Conservation (phyloP, 2,888 invertebrate genomes). For the Brenthis ino region DNA sequence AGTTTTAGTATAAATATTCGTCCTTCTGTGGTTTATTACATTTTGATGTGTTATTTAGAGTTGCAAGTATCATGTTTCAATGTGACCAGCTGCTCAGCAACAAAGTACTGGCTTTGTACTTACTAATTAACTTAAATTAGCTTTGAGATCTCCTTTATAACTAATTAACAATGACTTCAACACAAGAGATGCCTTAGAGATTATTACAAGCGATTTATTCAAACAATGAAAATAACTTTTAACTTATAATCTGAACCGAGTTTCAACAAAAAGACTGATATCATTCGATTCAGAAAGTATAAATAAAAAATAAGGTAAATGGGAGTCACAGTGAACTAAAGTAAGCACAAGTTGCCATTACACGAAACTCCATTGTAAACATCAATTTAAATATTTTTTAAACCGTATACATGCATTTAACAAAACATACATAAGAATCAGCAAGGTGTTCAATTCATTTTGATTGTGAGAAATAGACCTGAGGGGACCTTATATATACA, state of each 20-base stretch:
- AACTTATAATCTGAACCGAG: too few relatives aligned
- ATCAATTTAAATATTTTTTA: neutral
- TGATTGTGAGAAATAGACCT: too few relatives aligned
- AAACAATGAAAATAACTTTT: neutral
- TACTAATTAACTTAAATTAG: constrained; percentile 51
- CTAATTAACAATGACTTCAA: constrained; percentile 46
- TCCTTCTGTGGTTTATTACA: too few relatives aligned
- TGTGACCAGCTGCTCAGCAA: neutral
- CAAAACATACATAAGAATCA: too few relatives aligned
- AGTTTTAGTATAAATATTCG: too few relatives aligned
- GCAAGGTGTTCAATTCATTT: too few relatives aligned
- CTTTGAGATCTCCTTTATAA: constrained; percentile 55
- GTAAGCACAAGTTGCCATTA: neutral
- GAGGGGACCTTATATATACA: too few relatives aligned
- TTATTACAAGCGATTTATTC: neutral
- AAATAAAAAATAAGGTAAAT: constrained; percentile 4
- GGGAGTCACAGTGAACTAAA: neutral
- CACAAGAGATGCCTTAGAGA: neutral
- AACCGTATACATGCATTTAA: too few relatives aligned
- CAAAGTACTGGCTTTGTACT: constrained; percentile 49
- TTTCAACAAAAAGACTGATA: too few relatives aligned
- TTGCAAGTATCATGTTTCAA: neutral
- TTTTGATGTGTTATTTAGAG: neutral
- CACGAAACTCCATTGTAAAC: neutral
- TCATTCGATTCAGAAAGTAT: neutral